Evolutionary conservation across 2,888 invertebrate species (phyloP), one percentile per base, ranked within the genome.

Genomic region (Acleris emargana): DNA sequence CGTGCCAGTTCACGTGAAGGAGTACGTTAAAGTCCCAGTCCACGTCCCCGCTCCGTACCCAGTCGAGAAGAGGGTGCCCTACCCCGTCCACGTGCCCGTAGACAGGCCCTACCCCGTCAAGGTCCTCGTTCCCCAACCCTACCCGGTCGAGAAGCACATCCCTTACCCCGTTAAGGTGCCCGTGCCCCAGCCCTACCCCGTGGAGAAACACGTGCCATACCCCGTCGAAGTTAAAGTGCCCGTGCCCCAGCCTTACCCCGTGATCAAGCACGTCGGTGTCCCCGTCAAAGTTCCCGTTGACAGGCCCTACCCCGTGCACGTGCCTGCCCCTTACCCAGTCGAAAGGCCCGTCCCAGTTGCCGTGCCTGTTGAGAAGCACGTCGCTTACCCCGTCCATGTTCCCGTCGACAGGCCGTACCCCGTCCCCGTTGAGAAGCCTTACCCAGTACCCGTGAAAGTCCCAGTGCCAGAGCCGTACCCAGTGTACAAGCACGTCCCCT

Each of bases 101-200:
- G 96, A 96, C 85, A 94, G 95, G 84, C 96, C 96, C 67, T 95
- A 95, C 84, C 96, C 96, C 79, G 96, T 96, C 76, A 96, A 96
- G 89, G 96, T 96, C 62, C 91, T 94, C 63, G 96, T 96, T 63
- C 96, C 96, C 67, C 96, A 96, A 77, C 96, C 96, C 73, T 96
- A 96, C 89, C 96, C 96, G 71, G 96, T 96, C 18, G 96, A 96
- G 86, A 96, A 96, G 84, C 94, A 94, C 81, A 86, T 96, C 16
- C 96, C 94, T 43, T 94, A 94, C 82, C 96, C 96, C 75, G 95
- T 97, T 17, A 95, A 96, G 91, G 95, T 96, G 55, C 95, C 93
- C 68, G 95, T 96, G 64, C 96, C 96, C 73, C 94, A 94, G 75
- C 96, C 96, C 75, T 96, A 96, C 91, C 96, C 96, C 78, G 96